Conservation (phyloP, 1,140 invertebrate species). For the Euwallacea fornicatus region DNA sequence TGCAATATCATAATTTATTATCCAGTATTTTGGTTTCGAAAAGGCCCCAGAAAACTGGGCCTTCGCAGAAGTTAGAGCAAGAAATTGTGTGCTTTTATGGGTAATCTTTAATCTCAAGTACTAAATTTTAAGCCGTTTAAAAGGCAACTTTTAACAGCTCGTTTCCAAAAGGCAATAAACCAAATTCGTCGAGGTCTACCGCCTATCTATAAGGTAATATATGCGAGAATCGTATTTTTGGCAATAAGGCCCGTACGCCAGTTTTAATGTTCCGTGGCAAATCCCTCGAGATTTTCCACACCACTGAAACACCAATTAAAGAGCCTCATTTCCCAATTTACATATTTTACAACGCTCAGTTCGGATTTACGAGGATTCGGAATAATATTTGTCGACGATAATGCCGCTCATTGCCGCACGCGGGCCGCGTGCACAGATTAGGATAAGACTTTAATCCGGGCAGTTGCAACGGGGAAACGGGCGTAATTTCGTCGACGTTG, state of each 20-base stretch:
- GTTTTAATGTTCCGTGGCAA: conserved; percentile 1
- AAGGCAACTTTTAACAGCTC: too few species aligned
- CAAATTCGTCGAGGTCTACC: conserved; percentile 47
- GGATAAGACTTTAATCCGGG: background rate
- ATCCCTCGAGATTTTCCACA: background rate
- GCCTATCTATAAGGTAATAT: conserved; percentile 43
- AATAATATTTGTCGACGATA: background rate
- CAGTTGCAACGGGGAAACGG: background rate
- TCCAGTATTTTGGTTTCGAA: background rate
- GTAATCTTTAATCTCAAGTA: background rate
- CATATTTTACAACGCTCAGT: background rate
- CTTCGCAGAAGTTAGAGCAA: background rate
- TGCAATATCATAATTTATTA: conserved; percentile 30
- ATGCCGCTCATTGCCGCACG: background rate
- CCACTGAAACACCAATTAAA: background rate
- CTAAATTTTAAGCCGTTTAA: conserved; percentile 1
- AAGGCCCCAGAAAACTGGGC: background rate
- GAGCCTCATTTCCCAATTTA: conserved; percentile 9
- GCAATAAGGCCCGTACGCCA: conserved; percentile 13
- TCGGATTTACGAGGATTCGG: background rate
- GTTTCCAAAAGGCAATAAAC: conserved; percentile 40
- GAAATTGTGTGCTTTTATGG: conserved; percentile 3
- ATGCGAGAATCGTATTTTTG: conserved; percentile 42
- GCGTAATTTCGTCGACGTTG: too few species aligned
- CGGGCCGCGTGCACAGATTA: background rate